Evolutionary conservation across 2,113 vertebrate species (phyloP).

Genomic region (Istiophorus platypterus): DNA sequence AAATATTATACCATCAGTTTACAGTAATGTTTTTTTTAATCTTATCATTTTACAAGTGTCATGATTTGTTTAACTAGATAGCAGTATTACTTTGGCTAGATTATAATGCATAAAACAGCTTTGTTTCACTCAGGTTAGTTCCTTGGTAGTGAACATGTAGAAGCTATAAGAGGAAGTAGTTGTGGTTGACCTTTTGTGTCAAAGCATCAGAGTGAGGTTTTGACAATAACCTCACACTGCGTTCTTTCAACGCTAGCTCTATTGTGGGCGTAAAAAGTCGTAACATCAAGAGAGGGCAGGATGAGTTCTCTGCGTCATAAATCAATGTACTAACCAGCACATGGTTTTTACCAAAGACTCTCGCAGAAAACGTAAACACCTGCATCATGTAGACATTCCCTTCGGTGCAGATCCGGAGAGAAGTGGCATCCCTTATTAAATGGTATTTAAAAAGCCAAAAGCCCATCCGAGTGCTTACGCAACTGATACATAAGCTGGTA

Average conservation of each 20-base stretch:
- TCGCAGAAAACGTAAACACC: not conserved
- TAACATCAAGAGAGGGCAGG: not conserved
- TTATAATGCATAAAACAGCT: not conserved
- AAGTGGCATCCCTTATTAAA: slow-evolving; percentile 17
- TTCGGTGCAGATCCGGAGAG: not conserved
- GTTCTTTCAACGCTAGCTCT: not conserved
- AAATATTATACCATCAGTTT: not conserved
- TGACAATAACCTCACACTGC: not conserved
- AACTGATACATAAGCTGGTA: slow-evolving; percentile 68
- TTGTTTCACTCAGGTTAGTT: slow-evolving; percentile 11
- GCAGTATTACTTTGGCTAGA: not conserved
- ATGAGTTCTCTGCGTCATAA: not conserved
- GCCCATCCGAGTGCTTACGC: slow-evolving; percentile 64
- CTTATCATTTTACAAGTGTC: accelerated
- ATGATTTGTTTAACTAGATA: not conserved
- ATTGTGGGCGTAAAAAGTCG: not conserved
- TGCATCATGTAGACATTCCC: not conserved
- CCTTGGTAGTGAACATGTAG: slow-evolving; percentile 14
- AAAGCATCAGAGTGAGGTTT: not conserved
- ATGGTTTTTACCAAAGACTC: not conserved
- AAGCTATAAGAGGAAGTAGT: slow-evolving; percentile 66
- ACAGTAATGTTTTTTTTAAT: not conserved
- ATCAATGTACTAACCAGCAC: not conserved
- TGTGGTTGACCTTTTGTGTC: slow-evolving; percentile 20
- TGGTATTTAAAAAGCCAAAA: slow-evolving; percentile 47